Conservation (phyloP, 2,113 vertebrate genomes). For the Pycnonotus jocosus region DNA sequence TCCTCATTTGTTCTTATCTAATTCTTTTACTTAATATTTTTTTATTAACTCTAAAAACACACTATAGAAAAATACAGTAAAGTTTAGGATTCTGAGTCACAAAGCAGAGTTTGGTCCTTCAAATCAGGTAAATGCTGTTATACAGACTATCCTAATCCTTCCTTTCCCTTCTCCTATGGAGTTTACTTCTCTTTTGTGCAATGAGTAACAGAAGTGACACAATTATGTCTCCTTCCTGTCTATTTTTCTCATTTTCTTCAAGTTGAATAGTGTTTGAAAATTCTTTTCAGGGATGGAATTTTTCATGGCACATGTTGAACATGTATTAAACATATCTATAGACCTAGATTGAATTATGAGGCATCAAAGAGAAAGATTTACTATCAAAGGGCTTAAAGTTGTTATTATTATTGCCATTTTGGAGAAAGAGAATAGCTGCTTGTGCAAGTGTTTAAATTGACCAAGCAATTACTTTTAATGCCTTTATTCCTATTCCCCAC, state of each 20-base stretch:
- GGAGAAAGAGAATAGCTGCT: background rate
- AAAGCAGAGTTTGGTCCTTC: background rate
- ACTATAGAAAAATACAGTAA: background rate
- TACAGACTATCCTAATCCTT: background rate
- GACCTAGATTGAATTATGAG: background rate
- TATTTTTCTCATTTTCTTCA: background rate
- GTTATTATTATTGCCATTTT: background rate
- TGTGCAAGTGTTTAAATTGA: background rate
- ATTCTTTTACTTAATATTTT: background rate
- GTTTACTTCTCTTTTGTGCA: background rate
- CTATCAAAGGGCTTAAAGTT: background rate
- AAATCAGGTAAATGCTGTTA: background rate
- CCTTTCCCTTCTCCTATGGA: background rate
- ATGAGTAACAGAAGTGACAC: background rate
- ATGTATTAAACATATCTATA: background rate
- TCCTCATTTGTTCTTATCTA: background rate
- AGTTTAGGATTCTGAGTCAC: background rate
- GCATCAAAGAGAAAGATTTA: background rate
- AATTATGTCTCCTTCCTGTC: background rate
- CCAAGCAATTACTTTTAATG: slow-evolving; percentile 14
- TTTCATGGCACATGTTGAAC: background rate
- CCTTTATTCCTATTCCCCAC: background rate
- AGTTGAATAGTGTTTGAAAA: background rate
- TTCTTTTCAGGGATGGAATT: background rate
- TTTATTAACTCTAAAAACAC: background rate